A percentile compares a stretch with the other conserved stretches of the same genome.
phyloP scores from a whole-genome alignment of 2,888 invertebrate genomes.

The Conomelus anceps region DNA sequence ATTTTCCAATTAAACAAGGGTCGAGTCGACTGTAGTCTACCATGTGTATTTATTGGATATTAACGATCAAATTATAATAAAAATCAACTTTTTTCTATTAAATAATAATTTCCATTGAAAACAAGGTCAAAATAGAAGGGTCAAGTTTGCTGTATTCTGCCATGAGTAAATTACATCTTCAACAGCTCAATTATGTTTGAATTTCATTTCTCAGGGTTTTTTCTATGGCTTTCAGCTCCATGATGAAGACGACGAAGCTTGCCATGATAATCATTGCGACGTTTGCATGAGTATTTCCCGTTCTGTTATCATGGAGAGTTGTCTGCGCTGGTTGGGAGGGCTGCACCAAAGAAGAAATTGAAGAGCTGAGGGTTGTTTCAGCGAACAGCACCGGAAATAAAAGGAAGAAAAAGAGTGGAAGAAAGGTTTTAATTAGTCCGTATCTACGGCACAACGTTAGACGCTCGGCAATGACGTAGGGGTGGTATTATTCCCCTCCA shows the following conservation, averaged over 20 bases:
- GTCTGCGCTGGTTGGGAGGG: not conserved
- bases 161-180: not conserved
- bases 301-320: not conserved
- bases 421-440: slow-evolving; percentile 2
- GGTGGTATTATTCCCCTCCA: not conserved
- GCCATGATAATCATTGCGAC: not conserved
- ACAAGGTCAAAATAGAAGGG: too few species aligned
- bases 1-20: too few species aligned
- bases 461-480: not conserved
- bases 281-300: not conserved
- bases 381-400: not conserved
- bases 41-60: too few species aligned
- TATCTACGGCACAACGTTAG: not conserved
- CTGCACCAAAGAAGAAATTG: not conserved
- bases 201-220: not conserved
- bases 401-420: not conserved
- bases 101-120: too few species aligned
- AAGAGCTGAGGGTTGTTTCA: not conserved
- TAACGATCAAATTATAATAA: too few species aligned
- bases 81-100: too few species aligned
- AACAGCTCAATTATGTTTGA: not conserved
- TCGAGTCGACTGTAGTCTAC: too few species aligned
- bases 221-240: not conserved
- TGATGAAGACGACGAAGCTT: not conserved
- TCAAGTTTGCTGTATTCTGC: not conserved